Evolutionary conservation across 1,140 invertebrate species (phyloP).

Genomic region (Lepidurus packardi): DNA sequence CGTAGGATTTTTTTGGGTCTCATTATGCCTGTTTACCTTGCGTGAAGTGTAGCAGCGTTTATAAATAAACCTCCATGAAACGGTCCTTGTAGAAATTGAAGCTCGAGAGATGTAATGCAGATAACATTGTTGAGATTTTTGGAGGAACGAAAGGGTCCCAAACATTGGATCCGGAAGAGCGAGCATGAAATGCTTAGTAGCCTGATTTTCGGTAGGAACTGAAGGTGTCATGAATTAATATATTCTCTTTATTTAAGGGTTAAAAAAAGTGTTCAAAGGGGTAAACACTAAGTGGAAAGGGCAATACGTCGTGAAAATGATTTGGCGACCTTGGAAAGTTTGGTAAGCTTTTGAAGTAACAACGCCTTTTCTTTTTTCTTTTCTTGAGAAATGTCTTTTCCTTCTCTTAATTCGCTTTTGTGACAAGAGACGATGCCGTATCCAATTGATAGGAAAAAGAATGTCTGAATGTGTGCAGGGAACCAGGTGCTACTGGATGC

Average conservation of each 20-base stretch:
- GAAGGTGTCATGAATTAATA: background rate
- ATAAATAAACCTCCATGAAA: too few relatives aligned
- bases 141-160: too few relatives aligned
- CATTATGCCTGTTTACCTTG: constrained; percentile 10
- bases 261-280: constrained; percentile 5
- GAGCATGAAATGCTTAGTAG: constrained; percentile 5
- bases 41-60: background rate
- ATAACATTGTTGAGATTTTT: too few relatives aligned
- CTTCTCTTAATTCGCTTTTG: constrained; percentile 1
- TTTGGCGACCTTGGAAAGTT: background rate
- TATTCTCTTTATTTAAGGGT: background rate
- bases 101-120: too few relatives aligned
- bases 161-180: background rate
- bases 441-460: background rate
- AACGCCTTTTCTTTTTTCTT: background rate
- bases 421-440: background rate
- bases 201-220: background rate
- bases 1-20: background rate
- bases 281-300: background rate
- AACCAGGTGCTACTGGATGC: constrained; percentile 14
- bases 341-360: background rate
- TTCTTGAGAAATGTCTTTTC: background rate
- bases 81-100: too few relatives aligned
- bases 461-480: background rate
- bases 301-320: background rate